Evolutionary conservation across 2,797 vertebrate species (phyloP), one percentile per base, ranked within the genome.

Genomic region (Rhabdophis nuchalis): DNA sequence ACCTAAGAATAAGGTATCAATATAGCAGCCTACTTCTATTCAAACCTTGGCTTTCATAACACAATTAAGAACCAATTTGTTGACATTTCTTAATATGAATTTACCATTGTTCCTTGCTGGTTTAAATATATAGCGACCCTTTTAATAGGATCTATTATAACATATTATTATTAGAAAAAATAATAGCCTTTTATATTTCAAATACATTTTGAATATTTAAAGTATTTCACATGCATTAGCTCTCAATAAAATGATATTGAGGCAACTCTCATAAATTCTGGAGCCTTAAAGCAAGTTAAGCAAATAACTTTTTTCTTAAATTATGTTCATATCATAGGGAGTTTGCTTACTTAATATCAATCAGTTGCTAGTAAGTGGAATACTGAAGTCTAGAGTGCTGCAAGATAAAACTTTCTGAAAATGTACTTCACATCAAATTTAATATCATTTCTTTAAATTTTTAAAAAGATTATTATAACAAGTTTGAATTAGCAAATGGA

Each of bases 331-430:
- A 88, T 92, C 85, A 91, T 29, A 54, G 27, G 64, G 2, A n/a
- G 0, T 1, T 93, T 85, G 11, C 53, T 29, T 61, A 46, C 9
- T 16, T 90, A 85, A 91, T 86, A 85, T 7, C 89, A 54, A 36
- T 90, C 53, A 25, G 20, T 64, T 36, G 3, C 9, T 92, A 89
- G 41, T 87, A 82, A 93, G 53, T 90, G 46, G 27, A 60, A 82
- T 82, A 87, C 6, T 50, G 88, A 89, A 86, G 53, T 6, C 86
- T 1, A 92, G 11, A 5, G 0, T 0, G 46, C n/a, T 0, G 88
- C 1, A 85, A 91, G 72, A 86, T 91, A 90, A 64, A n/a, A 36
- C 5, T 53, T 64, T 61, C 53, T 85, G 16, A 88, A 94, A 93
- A 86, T 36, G 88, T 2, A 0, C 14, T n/a, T 86, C 68, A 89